phyloP scores from a whole-genome alignment of 2,888 invertebrate genomes.

The Dioctria rufipes region DNA sequence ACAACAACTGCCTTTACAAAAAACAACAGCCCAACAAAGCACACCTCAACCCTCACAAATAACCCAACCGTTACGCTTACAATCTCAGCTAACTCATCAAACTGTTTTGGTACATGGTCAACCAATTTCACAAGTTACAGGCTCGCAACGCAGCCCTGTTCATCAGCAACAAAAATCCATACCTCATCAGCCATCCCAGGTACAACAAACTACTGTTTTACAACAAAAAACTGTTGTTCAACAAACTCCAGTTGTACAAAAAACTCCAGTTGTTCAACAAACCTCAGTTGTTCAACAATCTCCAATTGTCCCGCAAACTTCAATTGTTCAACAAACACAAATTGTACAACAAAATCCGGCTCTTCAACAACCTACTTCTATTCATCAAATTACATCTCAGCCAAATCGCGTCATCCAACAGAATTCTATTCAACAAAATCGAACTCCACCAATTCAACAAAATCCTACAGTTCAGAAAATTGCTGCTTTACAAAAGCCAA shows the following conservation, averaged over 20 bases:
- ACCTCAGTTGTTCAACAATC: slow-evolving; percentile 7
- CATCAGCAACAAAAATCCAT: not conserved
- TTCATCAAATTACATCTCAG: not conserved
- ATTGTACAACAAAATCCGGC: not conserved
- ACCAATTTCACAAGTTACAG: slow-evolving; percentile 73
- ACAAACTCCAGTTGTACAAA: not conserved
- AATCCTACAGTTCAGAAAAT: not conserved
- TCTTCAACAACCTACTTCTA: not conserved
- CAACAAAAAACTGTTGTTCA: slow-evolving; percentile 57
- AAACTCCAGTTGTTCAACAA: slow-evolving; percentile 23
- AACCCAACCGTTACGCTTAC: slow-evolving; percentile 64
- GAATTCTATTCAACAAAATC: slow-evolving; percentile 24
- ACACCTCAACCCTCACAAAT: slow-evolving; percentile 74
- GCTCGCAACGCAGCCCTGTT: slow-evolving; percentile 26
- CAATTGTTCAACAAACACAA: not conserved
- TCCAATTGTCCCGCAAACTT: not conserved
- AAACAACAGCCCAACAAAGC: slow-evolving; percentile 63
- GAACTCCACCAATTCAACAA: slow-evolving; percentile 1
- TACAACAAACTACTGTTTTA: slow-evolving; percentile 56
- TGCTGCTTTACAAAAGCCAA: not conserved
- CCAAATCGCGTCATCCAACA: slow-evolving; percentile 23
- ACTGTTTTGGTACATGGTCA: slow-evolving; percentile 59
- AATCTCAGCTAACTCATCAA: slow-evolving; percentile 56
- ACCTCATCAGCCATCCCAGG: not conserved
- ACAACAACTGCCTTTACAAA: slow-evolving; percentile 55